Evolutionary conservation across 2,113 vertebrate genomes (phyloP).

Genomic region (Smithornis capensis): DNA sequence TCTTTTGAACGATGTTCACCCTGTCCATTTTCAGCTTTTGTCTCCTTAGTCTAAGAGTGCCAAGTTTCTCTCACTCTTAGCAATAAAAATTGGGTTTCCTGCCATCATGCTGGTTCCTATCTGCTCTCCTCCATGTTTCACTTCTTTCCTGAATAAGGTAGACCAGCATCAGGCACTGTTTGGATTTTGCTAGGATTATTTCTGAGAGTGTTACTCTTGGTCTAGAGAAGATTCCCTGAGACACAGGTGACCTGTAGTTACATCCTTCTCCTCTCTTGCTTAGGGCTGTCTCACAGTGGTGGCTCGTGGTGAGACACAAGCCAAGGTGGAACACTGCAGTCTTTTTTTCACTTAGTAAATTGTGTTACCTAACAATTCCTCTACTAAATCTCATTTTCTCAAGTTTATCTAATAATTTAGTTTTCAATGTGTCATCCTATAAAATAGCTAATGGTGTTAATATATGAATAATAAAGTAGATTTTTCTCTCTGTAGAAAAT

Average conservation of each 20-base stretch:
- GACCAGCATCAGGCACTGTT: not conserved
- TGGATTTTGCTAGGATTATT: not conserved
- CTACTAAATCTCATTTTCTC: slow-evolving; percentile 12
- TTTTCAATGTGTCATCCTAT: not conserved
- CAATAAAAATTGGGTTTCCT: not conserved
- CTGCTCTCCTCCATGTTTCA: not conserved
- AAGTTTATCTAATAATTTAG: not conserved
- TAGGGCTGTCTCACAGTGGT: not conserved
- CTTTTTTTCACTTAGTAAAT: not conserved
- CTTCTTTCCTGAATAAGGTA: not conserved
- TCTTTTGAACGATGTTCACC: not conserved
- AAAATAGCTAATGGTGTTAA: not conserved
- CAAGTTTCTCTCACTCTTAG: not conserved
- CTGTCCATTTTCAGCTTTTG: not conserved
- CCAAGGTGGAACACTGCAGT: not conserved
- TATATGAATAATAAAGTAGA: not conserved
- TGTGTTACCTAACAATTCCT: slow-evolving; percentile 19
- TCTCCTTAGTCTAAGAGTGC: not conserved
- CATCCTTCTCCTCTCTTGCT: not conserved
- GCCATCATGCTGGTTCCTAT: not conserved
- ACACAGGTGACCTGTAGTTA: not conserved
- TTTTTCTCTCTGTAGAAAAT: not conserved
- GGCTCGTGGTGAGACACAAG: not conserved
- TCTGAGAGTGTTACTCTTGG: not conserved
- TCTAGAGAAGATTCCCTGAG: not conserved